phyloP scores from a whole-genome alignment of 2,797 vertebrate species.

The Cossypha heuglini region DNA sequence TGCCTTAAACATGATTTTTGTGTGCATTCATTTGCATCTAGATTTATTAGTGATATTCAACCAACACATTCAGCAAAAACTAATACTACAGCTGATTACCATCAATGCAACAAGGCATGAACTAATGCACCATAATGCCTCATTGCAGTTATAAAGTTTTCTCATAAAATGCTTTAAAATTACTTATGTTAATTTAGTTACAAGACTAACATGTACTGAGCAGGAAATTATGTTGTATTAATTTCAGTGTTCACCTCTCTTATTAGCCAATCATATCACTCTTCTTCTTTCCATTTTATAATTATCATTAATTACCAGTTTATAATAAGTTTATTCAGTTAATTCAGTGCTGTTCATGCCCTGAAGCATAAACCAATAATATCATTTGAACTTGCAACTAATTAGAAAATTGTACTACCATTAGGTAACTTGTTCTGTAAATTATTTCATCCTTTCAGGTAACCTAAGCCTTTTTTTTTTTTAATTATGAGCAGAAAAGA shows the following conservation, averaged over 20 bases:
- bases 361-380: conserved; percentile 65
- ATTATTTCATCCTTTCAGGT: conserved; percentile 60
- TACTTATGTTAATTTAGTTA: conserved; percentile 69
- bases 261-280: conserved; percentile 71
- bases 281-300: conserved; percentile 69
- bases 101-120: conserved; percentile 62
- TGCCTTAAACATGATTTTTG: neutral
- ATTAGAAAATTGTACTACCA: conserved; percentile 59
- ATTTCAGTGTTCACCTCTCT: conserved; percentile 65
- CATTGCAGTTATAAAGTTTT: conserved; percentile 64
- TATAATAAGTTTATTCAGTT: conserved; percentile 78
- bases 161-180: conserved; percentile 72
- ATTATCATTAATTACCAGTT: conserved; percentile 75
- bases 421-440: conserved; percentile 60
- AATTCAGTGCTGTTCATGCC: conserved; percentile 68
- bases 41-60: neutral
- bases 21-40: neutral
- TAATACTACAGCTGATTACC: conserved; percentile 43
- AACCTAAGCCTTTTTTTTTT: neutral
- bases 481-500: neutral
- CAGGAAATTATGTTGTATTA: conserved; percentile 73
- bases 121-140: conserved; percentile 60
- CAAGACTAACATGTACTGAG: conserved; percentile 61
- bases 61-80: neutral
- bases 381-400: conserved; percentile 58